A percentile compares a stretch with the other conserved stretches of the same genome.
These are phyloP conservation scores for Phaethon lepturus DNA, from an alignment of 2,113 vertebrate genomes.

Conservation along the genomic window DNA sequence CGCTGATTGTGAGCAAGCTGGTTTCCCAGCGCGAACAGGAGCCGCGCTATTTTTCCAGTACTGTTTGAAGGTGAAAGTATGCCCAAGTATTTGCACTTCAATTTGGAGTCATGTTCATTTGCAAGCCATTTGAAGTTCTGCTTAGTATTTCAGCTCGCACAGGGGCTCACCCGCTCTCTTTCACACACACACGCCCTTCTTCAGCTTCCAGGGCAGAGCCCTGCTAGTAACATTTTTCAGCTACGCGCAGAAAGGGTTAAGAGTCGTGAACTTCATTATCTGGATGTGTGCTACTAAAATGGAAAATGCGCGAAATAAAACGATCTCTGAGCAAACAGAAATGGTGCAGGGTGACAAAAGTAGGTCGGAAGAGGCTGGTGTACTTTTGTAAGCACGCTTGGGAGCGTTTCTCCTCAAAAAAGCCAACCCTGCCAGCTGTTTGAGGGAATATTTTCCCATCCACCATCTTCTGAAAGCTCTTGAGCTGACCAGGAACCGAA, in stretches of 20 bases:
- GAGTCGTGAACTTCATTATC: constrained; percentile 44
- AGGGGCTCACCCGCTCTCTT: background rate
- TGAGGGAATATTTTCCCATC: background rate
- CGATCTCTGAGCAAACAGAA: constrained; percentile 41
- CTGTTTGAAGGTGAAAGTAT: constrained; percentile 34
- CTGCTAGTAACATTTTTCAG: constrained; percentile 28
- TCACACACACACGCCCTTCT: background rate
- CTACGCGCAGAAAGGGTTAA: constrained; percentile 45
- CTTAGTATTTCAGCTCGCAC: background rate
- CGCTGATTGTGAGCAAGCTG: background rate
- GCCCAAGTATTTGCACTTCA: constrained; percentile 68
- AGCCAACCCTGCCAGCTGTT: background rate
- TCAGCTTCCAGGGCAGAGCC: background rate
- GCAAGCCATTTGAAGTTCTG: constrained; percentile 34
- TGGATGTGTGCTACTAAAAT: constrained; percentile 49
- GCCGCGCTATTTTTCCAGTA: background rate
- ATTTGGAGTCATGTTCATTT: constrained; percentile 71
- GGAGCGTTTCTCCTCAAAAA: background rate
- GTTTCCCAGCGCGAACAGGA: background rate
- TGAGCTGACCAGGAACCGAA: background rate
- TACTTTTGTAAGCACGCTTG: background rate
- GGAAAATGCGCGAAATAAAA: constrained; percentile 61
- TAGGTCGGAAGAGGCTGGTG: background rate
- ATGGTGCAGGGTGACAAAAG: background rate
- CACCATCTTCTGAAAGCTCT: constrained; percentile 22